Base-by-base conservation (phyloP, 1,140 invertebrate species). In the Trypoxylus dichotomus region DNA sequence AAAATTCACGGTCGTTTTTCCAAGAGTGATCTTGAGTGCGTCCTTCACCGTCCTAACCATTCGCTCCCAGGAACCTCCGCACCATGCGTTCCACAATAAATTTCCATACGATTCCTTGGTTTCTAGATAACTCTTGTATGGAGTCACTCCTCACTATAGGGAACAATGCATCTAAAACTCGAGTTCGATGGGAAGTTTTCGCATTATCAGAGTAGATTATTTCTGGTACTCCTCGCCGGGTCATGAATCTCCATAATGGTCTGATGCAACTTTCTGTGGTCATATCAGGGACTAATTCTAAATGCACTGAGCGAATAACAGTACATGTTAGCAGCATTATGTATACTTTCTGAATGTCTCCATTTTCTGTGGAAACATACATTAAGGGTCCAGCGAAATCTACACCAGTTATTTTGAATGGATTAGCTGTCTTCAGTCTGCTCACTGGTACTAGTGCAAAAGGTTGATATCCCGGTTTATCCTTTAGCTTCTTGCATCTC, bases 301-400 rank as follows among this genome's bases (percentile, higher is more conserved):
- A 25, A 73, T 77, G 76, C 8, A 77, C 60, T 43, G 76, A 58
- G 13, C 77, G 24, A 27, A 37, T 8, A 6, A 78, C 76, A 11
- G 77, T 74, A 47, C 77, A 76, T 21, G 74, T 83, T 63, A 86
- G 85, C 13, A 86, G 29, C 32, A 80, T 79, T 76, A 85, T 75
- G 81, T 83, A 84, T n/a, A 5, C 72, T 76, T 73, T 86, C 84
- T 29, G n/a, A n/a, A 71, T 8, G 8, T 5, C 10, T 24, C 75
- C 75, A 63, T 27, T 75, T 42, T 27, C 68, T 3, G 29, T 37
- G 3, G 8, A 3, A 37, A 37, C 24, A 68, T 76, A 80, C 24
- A n/a, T n/a, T n/a, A 85, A 21, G 19, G 83, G 82, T 0, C 83
- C 83, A 32, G 83, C 82, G 63, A 83, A 80, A 79, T 85, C 84